phyloP scores from a whole-genome alignment of 2,888 invertebrate genomes.

The Drosophila falleni region DNA sequence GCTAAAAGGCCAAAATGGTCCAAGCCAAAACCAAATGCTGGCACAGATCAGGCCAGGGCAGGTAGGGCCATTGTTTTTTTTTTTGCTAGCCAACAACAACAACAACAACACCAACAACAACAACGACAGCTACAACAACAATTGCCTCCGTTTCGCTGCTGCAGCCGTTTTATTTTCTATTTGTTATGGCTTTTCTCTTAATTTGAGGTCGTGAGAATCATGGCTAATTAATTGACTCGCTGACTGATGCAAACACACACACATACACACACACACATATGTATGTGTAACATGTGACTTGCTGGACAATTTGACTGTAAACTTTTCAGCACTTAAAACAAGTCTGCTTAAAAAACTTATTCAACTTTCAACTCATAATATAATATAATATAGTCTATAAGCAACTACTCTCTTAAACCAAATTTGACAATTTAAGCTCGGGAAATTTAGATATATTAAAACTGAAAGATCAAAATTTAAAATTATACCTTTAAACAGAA shows the following conservation, averaged over 20 bases:
- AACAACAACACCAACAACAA: constrained; percentile 28
- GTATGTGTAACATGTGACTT: constrained; percentile 17
- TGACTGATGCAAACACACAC: constrained; percentile 54
- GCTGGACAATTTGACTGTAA: constrained; percentile 45
- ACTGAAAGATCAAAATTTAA: too few species aligned
- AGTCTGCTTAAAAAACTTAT: constrained; percentile 17
- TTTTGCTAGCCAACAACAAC: constrained; percentile 27
- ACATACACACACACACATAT: constrained; percentile 24
- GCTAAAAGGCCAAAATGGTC: constrained; percentile 60
- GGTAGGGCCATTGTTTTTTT: constrained; percentile 71
- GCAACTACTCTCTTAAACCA: too few species aligned
- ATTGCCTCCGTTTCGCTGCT: constrained; percentile 60
- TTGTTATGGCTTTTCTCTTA: constrained; percentile 82
- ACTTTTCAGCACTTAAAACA: constrained; percentile 9
- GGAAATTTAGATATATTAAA: too few species aligned
- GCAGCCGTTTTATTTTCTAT: constrained; percentile 74
- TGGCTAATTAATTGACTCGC: constrained; percentile 83
- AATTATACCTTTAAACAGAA: too few species aligned
- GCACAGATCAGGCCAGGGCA: constrained; percentile 57
- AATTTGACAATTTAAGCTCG: too few species aligned
- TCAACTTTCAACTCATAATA: constrained; percentile 2
- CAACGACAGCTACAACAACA: constrained; percentile 19
- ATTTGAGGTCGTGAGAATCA: constrained; percentile 84
- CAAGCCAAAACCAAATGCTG: constrained; percentile 50
- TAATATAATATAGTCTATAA: too few species aligned